phyloP scores from a whole-genome alignment of 2,797 vertebrate genomes.

The Dendrocincla tyrannina region DNA sequence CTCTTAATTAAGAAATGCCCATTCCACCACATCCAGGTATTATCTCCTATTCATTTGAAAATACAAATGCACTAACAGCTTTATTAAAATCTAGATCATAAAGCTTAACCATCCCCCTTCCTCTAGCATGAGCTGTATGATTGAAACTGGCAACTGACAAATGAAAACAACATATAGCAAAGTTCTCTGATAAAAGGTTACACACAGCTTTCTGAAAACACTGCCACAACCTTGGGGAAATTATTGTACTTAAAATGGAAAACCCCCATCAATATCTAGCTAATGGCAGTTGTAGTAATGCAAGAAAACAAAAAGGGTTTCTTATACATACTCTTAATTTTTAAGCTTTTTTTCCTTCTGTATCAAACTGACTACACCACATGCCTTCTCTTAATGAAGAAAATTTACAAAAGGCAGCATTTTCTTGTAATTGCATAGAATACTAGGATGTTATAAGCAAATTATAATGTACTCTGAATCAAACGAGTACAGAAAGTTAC shows the following conservation, averaged over 20 bases:
- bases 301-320: background rate
- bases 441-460: background rate
- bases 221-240: background rate
- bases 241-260: background rate
- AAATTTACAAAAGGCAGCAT: background rate
- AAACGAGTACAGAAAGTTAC: background rate
- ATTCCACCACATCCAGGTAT: background rate
- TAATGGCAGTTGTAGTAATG: background rate
- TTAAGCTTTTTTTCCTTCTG: background rate
- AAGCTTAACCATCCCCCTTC: background rate
- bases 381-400: background rate
- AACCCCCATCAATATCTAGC: fast-evolving
- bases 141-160: background rate
- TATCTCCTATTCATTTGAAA: background rate
- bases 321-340: background rate
- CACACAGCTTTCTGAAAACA: background rate
- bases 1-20: background rate
- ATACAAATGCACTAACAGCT: background rate
- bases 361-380: background rate
- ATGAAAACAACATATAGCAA: background rate
- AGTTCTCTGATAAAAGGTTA: background rate
- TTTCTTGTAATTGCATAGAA: background rate
- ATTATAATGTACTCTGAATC: background rate
- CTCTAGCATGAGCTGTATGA: background rate
- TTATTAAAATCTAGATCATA: background rate